Evolutionary conservation across 2,113 vertebrate species (phyloP), one percentile per base, ranked within the genome.

Genomic region (Melanerpes aurifrons): DNA sequence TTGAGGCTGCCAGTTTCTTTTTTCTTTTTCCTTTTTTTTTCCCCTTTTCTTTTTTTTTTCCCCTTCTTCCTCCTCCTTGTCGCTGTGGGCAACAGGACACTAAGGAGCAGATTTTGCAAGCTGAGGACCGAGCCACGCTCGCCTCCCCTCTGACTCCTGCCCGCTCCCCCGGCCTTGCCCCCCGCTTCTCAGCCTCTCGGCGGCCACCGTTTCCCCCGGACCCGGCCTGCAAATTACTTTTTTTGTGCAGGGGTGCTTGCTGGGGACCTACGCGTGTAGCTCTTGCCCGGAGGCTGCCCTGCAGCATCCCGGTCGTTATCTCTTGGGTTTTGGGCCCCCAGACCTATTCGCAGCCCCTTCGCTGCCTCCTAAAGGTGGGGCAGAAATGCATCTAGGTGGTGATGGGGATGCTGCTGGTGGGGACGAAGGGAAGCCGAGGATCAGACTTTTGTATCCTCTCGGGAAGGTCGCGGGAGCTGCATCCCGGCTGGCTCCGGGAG

Each of bases 41-140:
- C 13, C 15, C 37, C 8, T 37, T 37, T 45, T 15, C 14, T 43
- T 26, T 22, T 66, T 70, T 22, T 66, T 70, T 7, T 0, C 2
- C 4, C 4, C 26, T 4, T 0, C 5, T 29, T 4, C 6, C 7
- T 68, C 28, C 18, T 29, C 16, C 32, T 26, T 7, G 3, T 28
- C 16, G 2, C 50, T 45, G 35, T 17, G 22, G 9, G 22, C 64
- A 61, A 26, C 70, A 25, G 69, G 32, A 58, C 79, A 4, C 12
- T 31, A 15, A 1, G 63, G 74, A 12, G 19, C 37, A 71, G 21
- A n/a, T 48, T 72, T 91, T 50, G 28, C 4, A 18, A 68, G 47
- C 20, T 29, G 7, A 37, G 26, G 14, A 31, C 8, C 2, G 12
- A 64, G n/a, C 1, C 8, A 12, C 40, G 0, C 22, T 17, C 56